Evolutionary conservation across 2,797 vertebrate genomes (phyloP).

Genomic region (Syngnathus acus): DNA sequence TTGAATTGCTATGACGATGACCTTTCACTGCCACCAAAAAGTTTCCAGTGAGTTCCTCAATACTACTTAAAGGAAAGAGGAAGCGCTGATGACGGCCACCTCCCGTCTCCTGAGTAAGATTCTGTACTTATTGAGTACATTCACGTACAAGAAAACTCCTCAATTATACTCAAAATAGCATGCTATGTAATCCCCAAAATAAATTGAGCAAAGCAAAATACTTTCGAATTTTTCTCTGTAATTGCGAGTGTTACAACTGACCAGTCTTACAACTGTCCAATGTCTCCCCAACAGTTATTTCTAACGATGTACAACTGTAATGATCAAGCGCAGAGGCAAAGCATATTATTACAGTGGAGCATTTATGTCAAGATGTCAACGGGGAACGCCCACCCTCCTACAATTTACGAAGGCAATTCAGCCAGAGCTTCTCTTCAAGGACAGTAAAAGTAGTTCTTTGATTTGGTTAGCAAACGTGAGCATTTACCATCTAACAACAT

Average conservation of each 20-base stretch:
- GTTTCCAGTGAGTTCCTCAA: slow-evolving; percentile 38
- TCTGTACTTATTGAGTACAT: slow-evolving; percentile 14
- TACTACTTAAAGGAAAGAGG: slow-evolving; percentile 32
- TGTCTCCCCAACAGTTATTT: slow-evolving; percentile 18
- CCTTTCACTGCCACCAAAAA: slow-evolving; percentile 32
- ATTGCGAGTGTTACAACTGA: too few relatives aligned
- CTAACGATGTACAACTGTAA: slow-evolving; percentile 21
- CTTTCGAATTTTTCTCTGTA: too few relatives aligned
- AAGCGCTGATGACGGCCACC: slow-evolving; percentile 14
- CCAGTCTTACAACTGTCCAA: too few relatives aligned
- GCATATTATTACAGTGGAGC: slow-evolving; percentile 40
- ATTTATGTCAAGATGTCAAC: slow-evolving; percentile 39
- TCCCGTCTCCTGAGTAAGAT: background rate
- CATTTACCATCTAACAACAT: slow-evolving; percentile 29
- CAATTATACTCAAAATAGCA: too few relatives aligned
- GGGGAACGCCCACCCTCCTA: slow-evolving; percentile 35
- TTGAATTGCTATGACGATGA: slow-evolving; percentile 41
- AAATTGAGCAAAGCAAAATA: too few relatives aligned
- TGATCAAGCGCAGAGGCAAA: slow-evolving; percentile 17
- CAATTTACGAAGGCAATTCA: slow-evolving; percentile 19
- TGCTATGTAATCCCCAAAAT: too few relatives aligned
- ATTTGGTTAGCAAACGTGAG: slow-evolving; percentile 15
- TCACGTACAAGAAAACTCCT: background rate
- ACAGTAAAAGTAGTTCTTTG: slow-evolving; percentile 24
- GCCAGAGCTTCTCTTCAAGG: slow-evolving; percentile 27